Conservation (phyloP, 2,113 vertebrate genomes). For the Salvelinus alpinus region DNA sequence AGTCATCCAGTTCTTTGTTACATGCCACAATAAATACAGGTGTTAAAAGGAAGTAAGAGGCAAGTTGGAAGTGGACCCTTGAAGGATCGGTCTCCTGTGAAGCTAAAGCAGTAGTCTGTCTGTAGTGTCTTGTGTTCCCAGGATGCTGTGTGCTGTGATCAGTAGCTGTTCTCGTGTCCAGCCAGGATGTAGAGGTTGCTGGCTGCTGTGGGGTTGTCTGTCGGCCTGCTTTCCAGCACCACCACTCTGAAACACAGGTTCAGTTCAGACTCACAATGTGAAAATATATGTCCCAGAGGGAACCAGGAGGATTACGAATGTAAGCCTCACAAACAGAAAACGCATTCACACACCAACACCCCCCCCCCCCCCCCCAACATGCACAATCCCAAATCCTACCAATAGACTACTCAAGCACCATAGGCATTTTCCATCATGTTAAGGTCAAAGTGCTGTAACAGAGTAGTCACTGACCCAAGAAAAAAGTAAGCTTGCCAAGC, state of each 20-base stretch:
- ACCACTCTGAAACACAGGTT: constrained; percentile 81
- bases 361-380: neutral
- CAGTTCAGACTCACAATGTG: neutral
- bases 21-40: constrained; percentile 86
- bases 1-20: constrained; percentile 67
- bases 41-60: constrained; percentile 37
- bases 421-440: too few species aligned
- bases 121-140: constrained; percentile 19
- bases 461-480: too few species aligned
- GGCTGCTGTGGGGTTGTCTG: constrained; percentile 95
- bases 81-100: constrained; percentile 52
- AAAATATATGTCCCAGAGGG: neutral
- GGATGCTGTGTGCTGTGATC: constrained; percentile 52
- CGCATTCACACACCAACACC: neutral
- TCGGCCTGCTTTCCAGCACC: constrained; percentile 96
- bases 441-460: too few species aligned
- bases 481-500: too few species aligned
- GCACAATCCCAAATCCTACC: too few species aligned
- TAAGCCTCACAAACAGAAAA: neutral
- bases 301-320: too few species aligned
- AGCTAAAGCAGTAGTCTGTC: constrained; percentile 43
- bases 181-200: constrained; percentile 99
- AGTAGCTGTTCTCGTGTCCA: constrained; percentile 99
- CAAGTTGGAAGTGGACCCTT: constrained; percentile 44
- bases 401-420: too few species aligned